Evolutionary conservation across 1,140 invertebrate genomes (phyloP), one percentile per base, ranked within the genome.

Genomic region (Platorchestia sp.): DNA sequence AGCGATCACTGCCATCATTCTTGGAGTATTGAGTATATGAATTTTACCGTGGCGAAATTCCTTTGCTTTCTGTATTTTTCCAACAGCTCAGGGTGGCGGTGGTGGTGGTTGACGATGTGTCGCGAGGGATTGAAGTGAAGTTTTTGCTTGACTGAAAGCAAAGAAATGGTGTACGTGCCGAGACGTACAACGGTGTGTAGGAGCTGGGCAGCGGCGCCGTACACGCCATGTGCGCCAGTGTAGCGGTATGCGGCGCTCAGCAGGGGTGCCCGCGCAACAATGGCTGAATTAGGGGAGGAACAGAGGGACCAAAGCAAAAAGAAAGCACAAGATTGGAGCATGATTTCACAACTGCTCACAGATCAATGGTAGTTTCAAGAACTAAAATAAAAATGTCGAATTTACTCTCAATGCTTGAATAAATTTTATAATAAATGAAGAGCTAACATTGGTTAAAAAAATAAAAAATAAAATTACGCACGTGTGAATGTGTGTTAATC

Each of bases 221-320:
- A 3, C 14, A 75, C 59, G 59, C 14, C 59, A 27, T 75, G 59
- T 75, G 27, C 59, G 36, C 59, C 47, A 75, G 59, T 75, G 59
- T 75, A 75, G 59, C 59, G 59, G 59, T 75, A 75, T 75, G 59
- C 59, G 59, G 59, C 27, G 27, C 59, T 22, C 59, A 75, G 59
- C 59, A 75, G 59, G 59, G 59, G 27, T 75, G 59, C 59, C 59
- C 59, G 59, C 10, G 59, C 59, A 14, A 75, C 59, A 75, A 75
- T 75, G 27, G 59, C 59, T 75, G 59, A 75, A 75, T 75, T 75
- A 75, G 59, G 59, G 59, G 59, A 75, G 59, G 59, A 75, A 75
- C 59, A 75, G 59, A 75, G 59, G 59, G 59, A 75, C 59, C 59
- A 75, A 75, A 75, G 59, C 59, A 75, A 75, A 75, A 75, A 75